Evolutionary conservation across 2,888 invertebrate species (phyloP), one percentile per base, ranked within the genome.

Genomic region (Chorisops tibialis): DNA sequence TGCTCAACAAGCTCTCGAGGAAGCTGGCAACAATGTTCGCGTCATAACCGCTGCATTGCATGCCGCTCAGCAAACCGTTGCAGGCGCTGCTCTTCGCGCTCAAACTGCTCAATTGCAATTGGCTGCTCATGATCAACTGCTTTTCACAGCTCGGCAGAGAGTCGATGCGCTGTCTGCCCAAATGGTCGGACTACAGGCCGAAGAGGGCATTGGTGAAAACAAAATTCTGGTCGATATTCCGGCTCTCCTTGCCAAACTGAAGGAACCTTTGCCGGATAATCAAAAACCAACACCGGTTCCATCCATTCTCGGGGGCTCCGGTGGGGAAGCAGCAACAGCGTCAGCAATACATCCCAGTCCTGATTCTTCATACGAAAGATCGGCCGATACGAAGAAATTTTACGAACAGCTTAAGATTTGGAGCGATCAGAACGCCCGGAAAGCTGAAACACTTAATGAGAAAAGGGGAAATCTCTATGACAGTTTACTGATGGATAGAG

Each of bases 61-160:
- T 65, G 73, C 70, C 37, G 76, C 78, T 0, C 79, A 79, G 58
- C 76, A 77, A 65, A 73, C 73, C 60, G 77, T 78, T 37, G 78
- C 78, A 1, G 68, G 72, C 1, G 71, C 76, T 3, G 78, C 78
- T 0, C 73, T 78, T 35, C 70, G 77, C 2, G 78, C 78, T 0
- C 79, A 79, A 68, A 75, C 75, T 0, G 77, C 78, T 0, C 79
- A 78, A 60, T 65, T 79, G 2, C 79, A 79, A 67, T 63, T 79
- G 60, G 77, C 78, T 2, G 78, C 79, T 0, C 78, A 78, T 56
- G 78, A 79, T 66, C 78, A 79, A 63, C 65, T 79, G 37, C 63
- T 79, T 4, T 79, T 79, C 60, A 77, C 78, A 1, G 77, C 79
- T 3, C 71, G 79, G 1, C 78, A 78, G 68, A 75, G 75, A 59